Percentiles rank a stretch among this genome's conserved stretches.
phyloP scores from a whole-genome alignment of 1,140 invertebrate species.

The honey bee (Apis mellifera) region DNA sequence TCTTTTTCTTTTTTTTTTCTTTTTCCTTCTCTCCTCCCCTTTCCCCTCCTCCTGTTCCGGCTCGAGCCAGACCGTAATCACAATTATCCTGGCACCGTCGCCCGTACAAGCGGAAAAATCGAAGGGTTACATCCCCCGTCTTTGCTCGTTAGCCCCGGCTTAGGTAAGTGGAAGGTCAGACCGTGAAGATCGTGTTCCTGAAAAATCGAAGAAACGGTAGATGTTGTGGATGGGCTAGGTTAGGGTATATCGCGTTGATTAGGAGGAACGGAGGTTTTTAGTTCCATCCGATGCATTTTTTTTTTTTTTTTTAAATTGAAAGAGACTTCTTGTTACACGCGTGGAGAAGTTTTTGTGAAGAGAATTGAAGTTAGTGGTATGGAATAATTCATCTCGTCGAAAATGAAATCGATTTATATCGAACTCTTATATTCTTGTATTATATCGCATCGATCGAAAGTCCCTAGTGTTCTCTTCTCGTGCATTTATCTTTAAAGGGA shows the following conservation, averaged over 20 bases:
- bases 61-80: constrained; percentile 46
- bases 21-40: neutral
- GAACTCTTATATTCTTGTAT: too few relatives aligned
- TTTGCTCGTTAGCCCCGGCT: constrained; percentile 34
- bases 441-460: too few relatives aligned
- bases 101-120: constrained; percentile 41
- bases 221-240: neutral
- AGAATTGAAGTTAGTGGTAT: too few relatives aligned
- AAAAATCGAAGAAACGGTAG: neutral
- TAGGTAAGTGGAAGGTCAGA: constrained; percentile 8
- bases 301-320: too few relatives aligned
- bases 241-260: neutral
- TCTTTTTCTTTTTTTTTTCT: neutral
- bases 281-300: too few relatives aligned
- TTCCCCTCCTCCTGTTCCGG: neutral
- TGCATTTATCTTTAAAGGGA: too few relatives aligned
- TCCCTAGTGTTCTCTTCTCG: too few relatives aligned
- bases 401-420: too few relatives aligned
- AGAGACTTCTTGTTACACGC: too few relatives aligned
- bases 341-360: too few relatives aligned
- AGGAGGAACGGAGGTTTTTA: too few relatives aligned
- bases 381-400: too few relatives aligned
- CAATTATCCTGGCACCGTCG: constrained; percentile 46
- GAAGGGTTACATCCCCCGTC: constrained; percentile 34
- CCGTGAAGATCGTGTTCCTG: neutral